A percentile compares a stretch with the other conserved stretches of the same genome.
Conservation (phyloP, 1,140 invertebrate species). For the Pachyrhynchus sulphureomaculatus region DNA sequence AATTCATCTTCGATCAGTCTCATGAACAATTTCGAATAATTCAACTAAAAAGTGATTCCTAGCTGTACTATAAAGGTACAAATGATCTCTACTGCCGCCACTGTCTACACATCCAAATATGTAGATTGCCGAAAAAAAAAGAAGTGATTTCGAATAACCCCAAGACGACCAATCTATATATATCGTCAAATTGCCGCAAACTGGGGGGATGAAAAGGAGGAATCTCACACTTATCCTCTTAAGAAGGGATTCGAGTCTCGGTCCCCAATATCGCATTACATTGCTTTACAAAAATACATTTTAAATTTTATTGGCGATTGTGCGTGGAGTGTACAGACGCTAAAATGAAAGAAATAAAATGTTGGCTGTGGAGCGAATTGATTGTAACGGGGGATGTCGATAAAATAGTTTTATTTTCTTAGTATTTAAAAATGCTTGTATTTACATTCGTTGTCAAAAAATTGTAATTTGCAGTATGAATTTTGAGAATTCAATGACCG, state of each 20-base stretch:
- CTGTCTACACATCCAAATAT: constrained; percentile 1
- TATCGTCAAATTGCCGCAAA: constrained; percentile 9
- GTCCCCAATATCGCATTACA: neutral
- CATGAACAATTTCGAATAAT: no score
- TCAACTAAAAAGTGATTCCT: no score
- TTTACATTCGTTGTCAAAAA: no score
- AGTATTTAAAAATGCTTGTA: no score
- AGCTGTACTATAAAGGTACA: no score
- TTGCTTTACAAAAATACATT: constrained; percentile 30
- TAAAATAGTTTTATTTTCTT: no score
- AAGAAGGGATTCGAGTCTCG: neutral
- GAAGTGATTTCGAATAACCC: constrained; percentile 14
- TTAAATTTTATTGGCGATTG: constrained; percentile 21
- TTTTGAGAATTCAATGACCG: no score
- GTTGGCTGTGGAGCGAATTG: constrained; percentile 19
- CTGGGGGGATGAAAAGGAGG: constrained; percentile 2
- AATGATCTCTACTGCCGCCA: neutral
- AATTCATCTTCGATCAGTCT: no score
- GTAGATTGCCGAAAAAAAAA: constrained; percentile 17
- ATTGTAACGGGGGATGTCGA: no score
- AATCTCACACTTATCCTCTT: neutral
- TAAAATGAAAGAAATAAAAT: constrained; percentile 42
- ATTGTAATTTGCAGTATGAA: no score
- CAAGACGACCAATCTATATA: constrained; percentile 12
- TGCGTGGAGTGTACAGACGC: neutral